A percentile compares a stretch with the other conserved stretches of the same genome.
Conservation (phyloP, 2,888 invertebrate genomes). For the Drosophila melanosoma region DNA sequence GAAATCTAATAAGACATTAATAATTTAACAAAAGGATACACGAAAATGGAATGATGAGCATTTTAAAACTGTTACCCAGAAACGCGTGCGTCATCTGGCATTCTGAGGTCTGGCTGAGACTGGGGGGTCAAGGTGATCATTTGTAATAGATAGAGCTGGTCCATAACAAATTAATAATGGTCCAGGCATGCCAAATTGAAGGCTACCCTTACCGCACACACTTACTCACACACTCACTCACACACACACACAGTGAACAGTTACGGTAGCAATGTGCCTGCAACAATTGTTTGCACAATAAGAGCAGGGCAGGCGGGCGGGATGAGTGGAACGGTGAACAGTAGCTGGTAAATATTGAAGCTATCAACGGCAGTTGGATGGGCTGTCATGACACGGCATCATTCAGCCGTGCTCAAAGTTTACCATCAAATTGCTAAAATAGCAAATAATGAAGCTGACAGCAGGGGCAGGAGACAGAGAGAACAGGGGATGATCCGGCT, state of each 20-base stretch:
- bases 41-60: background rate
- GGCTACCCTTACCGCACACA: slow-evolving; percentile 25
- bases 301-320: background rate
- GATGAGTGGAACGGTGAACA: background rate
- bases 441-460: slow-evolving; percentile 81
- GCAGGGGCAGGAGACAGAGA: slow-evolving; percentile 24
- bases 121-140: slow-evolving; percentile 57
- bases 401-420: slow-evolving; percentile 70
- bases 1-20: slow-evolving; percentile 1
- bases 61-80: slow-evolving; percentile 8
- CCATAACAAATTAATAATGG: slow-evolving; percentile 73
- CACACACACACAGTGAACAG: slow-evolving; percentile 23
- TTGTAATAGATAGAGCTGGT: slow-evolving; percentile 56
- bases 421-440: slow-evolving; percentile 80
- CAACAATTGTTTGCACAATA: slow-evolving; percentile 42
- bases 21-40: slow-evolving; percentile 1
- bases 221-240: slow-evolving; percentile 14
- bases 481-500: slow-evolving; percentile 75
- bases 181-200: slow-evolving; percentile 48
- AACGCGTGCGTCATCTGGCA: slow-evolving; percentile 41
- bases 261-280: slow-evolving; percentile 58
- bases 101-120: slow-evolving; percentile 1
- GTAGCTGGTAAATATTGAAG: slow-evolving; percentile 56
- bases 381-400: slow-evolving; percentile 42
- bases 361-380: slow-evolving; percentile 49